These are phyloP conservation scores for Rhynchonycteris naso DNA, from an alignment of 2,797 vertebrate genomes.

Conservation along the genomic window DNA sequence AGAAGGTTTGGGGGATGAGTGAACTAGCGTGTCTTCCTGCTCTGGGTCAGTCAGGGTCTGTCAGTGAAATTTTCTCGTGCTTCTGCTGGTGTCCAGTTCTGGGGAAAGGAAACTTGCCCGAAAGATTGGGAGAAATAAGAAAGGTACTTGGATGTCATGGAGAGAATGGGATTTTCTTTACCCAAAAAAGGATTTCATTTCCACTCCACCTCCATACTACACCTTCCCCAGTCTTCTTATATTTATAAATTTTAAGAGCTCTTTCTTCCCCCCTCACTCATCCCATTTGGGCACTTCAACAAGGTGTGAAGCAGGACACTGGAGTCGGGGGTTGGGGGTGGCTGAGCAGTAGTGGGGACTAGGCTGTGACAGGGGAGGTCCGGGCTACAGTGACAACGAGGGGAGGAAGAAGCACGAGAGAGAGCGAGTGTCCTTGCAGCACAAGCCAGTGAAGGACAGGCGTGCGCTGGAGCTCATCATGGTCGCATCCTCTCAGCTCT, in stretches of 20 bases:
- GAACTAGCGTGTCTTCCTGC: background rate
- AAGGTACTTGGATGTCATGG: background rate
- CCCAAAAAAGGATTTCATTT: constrained; percentile 17
- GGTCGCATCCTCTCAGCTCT: too few species aligned
- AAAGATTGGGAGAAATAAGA: background rate
- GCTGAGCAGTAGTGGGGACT: background rate
- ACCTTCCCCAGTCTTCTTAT: background rate
- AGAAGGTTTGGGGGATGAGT: background rate
- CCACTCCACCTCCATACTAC: background rate
- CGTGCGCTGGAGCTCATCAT: too few species aligned
- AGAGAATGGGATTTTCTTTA: constrained; percentile 33
- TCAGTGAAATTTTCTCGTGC: background rate
- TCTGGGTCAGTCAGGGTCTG: background rate
- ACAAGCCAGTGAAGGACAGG: background rate
- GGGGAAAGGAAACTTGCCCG: background rate
- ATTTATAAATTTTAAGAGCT: constrained; percentile 6
- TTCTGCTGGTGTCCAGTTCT: constrained; percentile 6
- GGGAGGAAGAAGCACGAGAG: background rate
- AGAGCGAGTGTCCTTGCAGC: background rate
- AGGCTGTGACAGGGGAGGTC: background rate
- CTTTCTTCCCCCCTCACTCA: background rate
- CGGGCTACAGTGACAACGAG: background rate
- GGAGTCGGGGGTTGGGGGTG: background rate
- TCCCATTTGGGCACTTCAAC: background rate
- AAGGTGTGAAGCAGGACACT: background rate